A percentile compares a stretch with the other conserved stretches of the same genome.
Evolutionary conservation across 2,113 vertebrate species (phyloP).

Genomic region (Lepidothrix coronata): DNA sequence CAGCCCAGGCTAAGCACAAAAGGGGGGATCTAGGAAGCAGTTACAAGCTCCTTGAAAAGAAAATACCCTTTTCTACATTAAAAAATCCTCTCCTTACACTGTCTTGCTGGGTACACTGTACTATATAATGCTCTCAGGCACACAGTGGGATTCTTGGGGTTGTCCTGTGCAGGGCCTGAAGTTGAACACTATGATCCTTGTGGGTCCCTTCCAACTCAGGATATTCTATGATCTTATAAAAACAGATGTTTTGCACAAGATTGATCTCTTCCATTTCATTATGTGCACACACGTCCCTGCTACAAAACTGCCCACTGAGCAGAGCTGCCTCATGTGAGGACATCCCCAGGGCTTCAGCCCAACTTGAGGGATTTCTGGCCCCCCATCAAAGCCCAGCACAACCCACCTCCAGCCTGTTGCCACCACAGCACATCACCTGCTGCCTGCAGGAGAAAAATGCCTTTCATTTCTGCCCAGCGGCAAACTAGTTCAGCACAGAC

Average conservation of each 20-base stretch:
- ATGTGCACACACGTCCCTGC: rapidly evolving
- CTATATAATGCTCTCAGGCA: neutral
- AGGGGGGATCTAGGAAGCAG: neutral
- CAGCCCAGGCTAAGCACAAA: neutral
- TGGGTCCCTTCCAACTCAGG: neutral
- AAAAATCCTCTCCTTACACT: neutral
- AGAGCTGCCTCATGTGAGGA: neutral
- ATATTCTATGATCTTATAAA: neutral
- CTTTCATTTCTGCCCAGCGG: neutral
- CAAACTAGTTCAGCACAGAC: neutral
- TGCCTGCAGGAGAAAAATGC: neutral
- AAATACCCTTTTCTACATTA: neutral
- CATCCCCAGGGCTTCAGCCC: neutral
- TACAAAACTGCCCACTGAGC: neutral
- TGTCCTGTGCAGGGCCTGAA: neutral
- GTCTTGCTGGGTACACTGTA: rapidly evolving
- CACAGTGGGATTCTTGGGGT: neutral
- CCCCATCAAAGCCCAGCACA: neutral
- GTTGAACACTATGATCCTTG: neutral
- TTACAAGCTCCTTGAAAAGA: neutral
- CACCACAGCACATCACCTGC: neutral
- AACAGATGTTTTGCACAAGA: neutral
- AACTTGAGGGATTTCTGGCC: neutral
- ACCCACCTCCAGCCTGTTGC: neutral
- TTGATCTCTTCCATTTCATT: no score